Evolutionary conservation across 2,113 vertebrate genomes (phyloP), one percentile per base, ranked within the genome.

Genomic region (Aramus guarauna): DNA sequence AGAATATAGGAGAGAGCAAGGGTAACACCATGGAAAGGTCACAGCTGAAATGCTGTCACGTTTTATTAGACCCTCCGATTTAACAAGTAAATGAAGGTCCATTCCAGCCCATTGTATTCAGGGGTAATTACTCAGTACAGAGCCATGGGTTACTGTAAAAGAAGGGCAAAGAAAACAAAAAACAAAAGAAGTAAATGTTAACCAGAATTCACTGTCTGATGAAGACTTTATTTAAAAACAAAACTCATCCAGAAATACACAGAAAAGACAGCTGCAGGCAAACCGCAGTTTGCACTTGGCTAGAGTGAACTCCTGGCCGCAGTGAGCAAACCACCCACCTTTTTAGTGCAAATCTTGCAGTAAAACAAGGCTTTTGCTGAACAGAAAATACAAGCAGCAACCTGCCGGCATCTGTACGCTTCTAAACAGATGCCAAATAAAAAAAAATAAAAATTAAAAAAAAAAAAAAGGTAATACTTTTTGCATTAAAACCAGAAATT

Each of bases 71-170:
- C 98, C 97, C 98, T 98, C 97, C 89, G 96, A 95, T 97, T 96
- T 95, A 97, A 97, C 97, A 98, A 98, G 97, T 98, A 98, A 99
- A 97, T 97, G 97, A 98, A 98, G 98, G 98, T 98, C 97, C 97
- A 98, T 98, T 98, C 98, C 98, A 98, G 98, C 97, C 98, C 98
- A 98, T 98, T 98, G 98, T 95, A 98, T 98, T 97, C 98, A 36
- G 97, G 98, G 97, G 95, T 97, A 98, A 98, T 98, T 99, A 99
- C 98, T 99, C 99, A 98, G 99, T 99, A 99, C 99, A 99, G 98
- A 99, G 99, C 99, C 99, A 99, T 97, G 99, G 99, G 96, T 99
- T 99, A 99, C 99, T 99, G 99, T 98, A 99, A 99, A 99, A 99
- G 98, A 99, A 99, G 98, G 99, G 98, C 98, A 98, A 98, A 99